phyloP scores from a whole-genome alignment of 2,888 invertebrate genomes.

The Perithous albicinctus region DNA sequence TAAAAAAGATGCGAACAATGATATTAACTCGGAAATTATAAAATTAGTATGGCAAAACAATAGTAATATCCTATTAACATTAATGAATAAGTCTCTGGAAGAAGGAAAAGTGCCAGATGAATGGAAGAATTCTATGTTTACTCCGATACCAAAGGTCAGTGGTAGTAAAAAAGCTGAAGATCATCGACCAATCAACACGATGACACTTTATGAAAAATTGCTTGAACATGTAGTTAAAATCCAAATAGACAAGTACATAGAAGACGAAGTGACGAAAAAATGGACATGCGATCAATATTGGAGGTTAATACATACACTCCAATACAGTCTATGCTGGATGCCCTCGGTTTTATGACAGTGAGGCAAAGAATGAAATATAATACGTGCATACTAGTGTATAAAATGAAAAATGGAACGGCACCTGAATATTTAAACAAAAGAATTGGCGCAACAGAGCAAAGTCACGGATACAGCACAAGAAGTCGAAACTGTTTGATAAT shows the following conservation, averaged over 20 bases:
- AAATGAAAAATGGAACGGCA: conserved; percentile 1
- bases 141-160: conserved; percentile 51
- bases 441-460: neutral
- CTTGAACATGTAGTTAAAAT: conserved; percentile 57
- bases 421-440: neutral
- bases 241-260: conserved; percentile 54
- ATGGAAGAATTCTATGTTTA: conserved; percentile 33
- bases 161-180: conserved; percentile 53
- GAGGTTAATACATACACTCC: conserved; percentile 2
- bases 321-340: conserved; percentile 5
- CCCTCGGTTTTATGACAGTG: neutral
- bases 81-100: conserved; percentile 35
- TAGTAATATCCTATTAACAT: neutral
- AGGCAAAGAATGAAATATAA: conserved; percentile 13
- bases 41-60: conserved; percentile 22
- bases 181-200: conserved; percentile 52
- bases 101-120: conserved; percentile 26
- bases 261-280: conserved; percentile 21
- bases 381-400: neutral
- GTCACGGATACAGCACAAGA: neutral
- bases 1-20: conserved; percentile 19
- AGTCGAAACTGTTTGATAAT: neutral
- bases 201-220: no score
- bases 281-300: neutral
- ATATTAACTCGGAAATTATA: conserved; percentile 6